phyloP scores from a whole-genome alignment of 2,888 invertebrate species.

The Drosophila cracens region DNA sequence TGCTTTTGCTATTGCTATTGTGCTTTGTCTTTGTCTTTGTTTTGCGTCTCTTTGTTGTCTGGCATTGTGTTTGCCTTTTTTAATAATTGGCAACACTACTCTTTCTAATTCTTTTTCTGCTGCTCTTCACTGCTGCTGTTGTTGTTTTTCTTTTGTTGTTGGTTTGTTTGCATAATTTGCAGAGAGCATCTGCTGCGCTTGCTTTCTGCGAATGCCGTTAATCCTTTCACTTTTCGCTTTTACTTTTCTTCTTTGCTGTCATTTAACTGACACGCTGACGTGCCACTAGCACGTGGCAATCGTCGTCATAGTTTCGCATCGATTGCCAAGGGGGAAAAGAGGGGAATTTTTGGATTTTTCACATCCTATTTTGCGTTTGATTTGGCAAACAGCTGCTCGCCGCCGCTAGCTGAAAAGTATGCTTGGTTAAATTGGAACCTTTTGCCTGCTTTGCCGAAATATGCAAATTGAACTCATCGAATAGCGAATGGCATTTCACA shows the following conservation, averaged over 20 bases:
- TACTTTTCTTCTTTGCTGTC: conserved; percentile 19
- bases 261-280: conserved; percentile 15
- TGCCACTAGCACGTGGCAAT: conserved; percentile 51
- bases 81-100: conserved; percentile 51
- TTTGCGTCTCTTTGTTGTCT: conserved; percentile 51
- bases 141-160: conserved; percentile 11
- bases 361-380: conserved; percentile 26
- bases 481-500: conserved; percentile 20
- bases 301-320: conserved; percentile 38
- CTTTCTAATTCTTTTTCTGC: conserved; percentile 9
- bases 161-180: conserved; percentile 52
- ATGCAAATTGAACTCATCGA: conserved; percentile 18
- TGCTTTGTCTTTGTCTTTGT: conserved; percentile 39
- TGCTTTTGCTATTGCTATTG: conserved; percentile 16
- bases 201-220: conserved; percentile 12
- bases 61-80: conserved; percentile 35
- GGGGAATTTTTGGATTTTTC: conserved; percentile 3
- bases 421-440: conserved; percentile 14
- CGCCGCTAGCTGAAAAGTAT: conserved; percentile 37
- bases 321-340: conserved; percentile 13
- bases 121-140: conserved; percentile 15
- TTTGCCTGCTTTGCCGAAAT: conserved; percentile 13
- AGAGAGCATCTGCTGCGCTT: conserved; percentile 12
- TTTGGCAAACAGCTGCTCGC: conserved; percentile 52
- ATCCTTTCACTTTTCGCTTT: conserved; percentile 38